A percentile compares a stretch with the other conserved stretches of the same genome.
These are phyloP conservation scores for Nibea albiflora DNA, from an alignment of 2,113 vertebrate species.

Conservation along the genomic window DNA sequence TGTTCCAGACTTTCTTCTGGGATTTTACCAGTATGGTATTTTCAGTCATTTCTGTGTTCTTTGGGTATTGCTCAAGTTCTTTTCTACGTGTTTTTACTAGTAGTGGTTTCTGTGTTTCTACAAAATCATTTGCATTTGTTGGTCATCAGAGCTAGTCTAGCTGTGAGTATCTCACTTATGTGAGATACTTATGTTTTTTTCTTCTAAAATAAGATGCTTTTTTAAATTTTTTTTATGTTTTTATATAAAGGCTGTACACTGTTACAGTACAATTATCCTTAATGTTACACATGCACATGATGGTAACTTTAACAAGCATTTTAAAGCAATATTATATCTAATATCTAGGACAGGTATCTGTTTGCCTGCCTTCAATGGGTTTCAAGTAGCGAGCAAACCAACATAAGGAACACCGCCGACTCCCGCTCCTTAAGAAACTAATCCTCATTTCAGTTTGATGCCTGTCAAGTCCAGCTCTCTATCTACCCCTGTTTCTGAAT, in stretches of 20 bases:
- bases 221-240: too few relatives aligned
- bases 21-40: too few relatives aligned
- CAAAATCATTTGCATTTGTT: background rate
- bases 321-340: background rate
- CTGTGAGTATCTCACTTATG: background rate
- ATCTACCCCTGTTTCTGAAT: conserved; percentile 44
- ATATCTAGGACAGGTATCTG: background rate
- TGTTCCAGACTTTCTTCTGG: too few relatives aligned
- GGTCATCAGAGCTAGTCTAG: background rate
- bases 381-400: background rate
- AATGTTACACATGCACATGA: background rate
- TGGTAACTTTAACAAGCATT: background rate
- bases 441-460: conserved; percentile 44
- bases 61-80: too few relatives aligned
- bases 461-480: conserved; percentile 42
- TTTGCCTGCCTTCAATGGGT: background rate
- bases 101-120: background rate
- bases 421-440: conserved; percentile 28
- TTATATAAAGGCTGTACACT: background rate
- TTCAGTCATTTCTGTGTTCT: too few relatives aligned
- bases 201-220: background rate
- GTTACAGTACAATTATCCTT: background rate
- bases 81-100: too few relatives aligned
- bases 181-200: too few relatives aligned
- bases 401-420: background rate